phyloP scores from a whole-genome alignment of 2,888 invertebrate genomes.

The Mythimna vitellina region DNA sequence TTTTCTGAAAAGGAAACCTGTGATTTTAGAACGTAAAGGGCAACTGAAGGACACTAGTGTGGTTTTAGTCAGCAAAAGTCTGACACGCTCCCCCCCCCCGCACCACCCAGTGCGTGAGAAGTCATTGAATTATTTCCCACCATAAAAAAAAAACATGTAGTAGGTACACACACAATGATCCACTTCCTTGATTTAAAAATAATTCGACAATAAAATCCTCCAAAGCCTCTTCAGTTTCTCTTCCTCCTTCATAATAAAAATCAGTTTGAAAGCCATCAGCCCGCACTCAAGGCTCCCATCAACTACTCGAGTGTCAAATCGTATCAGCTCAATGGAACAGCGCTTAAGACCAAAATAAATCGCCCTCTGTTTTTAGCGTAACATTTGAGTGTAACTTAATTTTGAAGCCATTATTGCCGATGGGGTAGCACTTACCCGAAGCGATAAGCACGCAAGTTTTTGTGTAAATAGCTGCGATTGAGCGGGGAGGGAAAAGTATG shows the following conservation, averaged over 20 bases:
- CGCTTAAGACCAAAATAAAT: slow-evolving; percentile 62
- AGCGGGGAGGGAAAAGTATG: not conserved
- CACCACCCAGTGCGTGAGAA: too few species aligned
- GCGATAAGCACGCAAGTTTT: slow-evolving; percentile 51
- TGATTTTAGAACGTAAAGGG: too few species aligned
- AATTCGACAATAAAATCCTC: not conserved
- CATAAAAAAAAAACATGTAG: not conserved
- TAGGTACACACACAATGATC: not conserved
- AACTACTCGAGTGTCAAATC: slow-evolving; percentile 58
- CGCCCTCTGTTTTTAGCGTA: slow-evolving; percentile 65
- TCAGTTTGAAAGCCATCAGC: slow-evolving; percentile 39
- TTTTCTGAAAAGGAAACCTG: too few species aligned
- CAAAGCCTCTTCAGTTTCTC: not conserved
- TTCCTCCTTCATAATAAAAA: slow-evolving; percentile 29
- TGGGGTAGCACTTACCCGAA: slow-evolving; percentile 79
- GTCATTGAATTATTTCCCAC: too few species aligned
- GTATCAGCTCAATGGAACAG: slow-evolving; percentile 64
- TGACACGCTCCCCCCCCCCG: too few species aligned
- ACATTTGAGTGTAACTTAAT: slow-evolving; percentile 85
- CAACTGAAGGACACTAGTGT: too few species aligned
- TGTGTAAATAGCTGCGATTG: slow-evolving; percentile 44
- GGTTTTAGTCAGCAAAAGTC: too few species aligned
- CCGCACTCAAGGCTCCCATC: slow-evolving; percentile 48
- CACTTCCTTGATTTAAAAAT: not conserved
- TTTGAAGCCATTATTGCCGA: slow-evolving; percentile 82